phyloP scores from a whole-genome alignment of 2,797 vertebrate species.

The Syndactyla subalaris region DNA sequence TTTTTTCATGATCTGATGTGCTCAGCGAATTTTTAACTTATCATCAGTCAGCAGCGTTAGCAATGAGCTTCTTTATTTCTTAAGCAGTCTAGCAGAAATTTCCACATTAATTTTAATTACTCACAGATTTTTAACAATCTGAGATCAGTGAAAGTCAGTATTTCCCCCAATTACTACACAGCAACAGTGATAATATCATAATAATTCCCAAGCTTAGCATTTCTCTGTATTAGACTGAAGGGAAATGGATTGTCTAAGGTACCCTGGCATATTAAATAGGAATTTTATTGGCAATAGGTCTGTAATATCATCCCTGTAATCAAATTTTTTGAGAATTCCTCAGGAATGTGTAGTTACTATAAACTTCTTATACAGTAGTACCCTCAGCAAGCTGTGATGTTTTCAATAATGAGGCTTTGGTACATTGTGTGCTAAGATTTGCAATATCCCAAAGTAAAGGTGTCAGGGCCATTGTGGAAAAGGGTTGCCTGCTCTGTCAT shows the following conservation, averaged over 20 bases:
- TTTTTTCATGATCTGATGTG: conserved; percentile 16
- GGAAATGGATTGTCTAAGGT: neutral
- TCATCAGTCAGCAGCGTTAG: conserved; percentile 2
- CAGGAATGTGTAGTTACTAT: neutral
- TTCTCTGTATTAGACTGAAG: neutral
- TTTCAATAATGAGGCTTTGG: neutral
- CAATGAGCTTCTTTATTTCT: conserved; percentile 31
- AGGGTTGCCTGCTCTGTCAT: neutral
- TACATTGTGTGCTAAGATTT: neutral
- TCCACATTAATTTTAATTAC: conserved; percentile 52
- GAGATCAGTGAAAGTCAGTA: conserved; percentile 25
- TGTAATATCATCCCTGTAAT: neutral
- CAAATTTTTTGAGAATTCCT: neutral
- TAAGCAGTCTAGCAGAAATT: conserved; percentile 31
- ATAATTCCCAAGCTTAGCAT: neutral
- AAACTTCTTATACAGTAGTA: neutral
- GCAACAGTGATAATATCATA: neutral
- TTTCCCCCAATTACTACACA: conserved; percentile 6
- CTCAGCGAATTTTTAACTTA: conserved; percentile 34
- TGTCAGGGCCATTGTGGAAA: neutral
- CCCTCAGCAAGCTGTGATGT: neutral
- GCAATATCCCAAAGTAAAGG: neutral
- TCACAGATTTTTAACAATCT: conserved; percentile 28
- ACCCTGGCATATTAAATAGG: neutral
- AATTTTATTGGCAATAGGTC: neutral